Conservation (phyloP, 1,140 invertebrate species). For the Hyles euphorbiae region DNA sequence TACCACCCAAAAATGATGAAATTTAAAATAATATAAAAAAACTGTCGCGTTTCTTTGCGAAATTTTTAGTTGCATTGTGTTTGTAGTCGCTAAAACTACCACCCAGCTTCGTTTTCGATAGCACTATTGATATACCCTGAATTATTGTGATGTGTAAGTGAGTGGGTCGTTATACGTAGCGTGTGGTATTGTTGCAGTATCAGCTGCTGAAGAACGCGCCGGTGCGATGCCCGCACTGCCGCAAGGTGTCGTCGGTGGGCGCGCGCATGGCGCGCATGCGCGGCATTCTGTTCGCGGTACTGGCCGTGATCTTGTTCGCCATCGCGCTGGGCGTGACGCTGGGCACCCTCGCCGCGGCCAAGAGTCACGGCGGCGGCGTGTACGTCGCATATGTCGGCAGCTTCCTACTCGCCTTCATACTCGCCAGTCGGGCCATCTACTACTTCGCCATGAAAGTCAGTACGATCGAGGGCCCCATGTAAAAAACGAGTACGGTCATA, state of each 20-base stretch:
- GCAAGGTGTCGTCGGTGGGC: slow-evolving; percentile 95
- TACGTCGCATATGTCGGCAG: slow-evolving; percentile 90
- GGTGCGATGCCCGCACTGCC: slow-evolving; percentile 96
- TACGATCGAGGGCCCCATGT: slow-evolving; percentile 89
- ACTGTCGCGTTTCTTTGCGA: too few species aligned
- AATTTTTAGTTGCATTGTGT: too few species aligned
- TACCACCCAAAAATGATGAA: too few species aligned
- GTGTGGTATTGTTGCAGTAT: slow-evolving; percentile 80
- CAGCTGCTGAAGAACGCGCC: slow-evolving; percentile 95
- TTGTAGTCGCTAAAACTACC: too few species aligned
- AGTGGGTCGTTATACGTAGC: too few species aligned
- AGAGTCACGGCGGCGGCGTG: slow-evolving; percentile 84
- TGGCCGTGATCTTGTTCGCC: slow-evolving; percentile 83
- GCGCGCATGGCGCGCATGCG: slow-evolving; percentile 87
- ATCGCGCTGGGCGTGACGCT: slow-evolving; percentile 89
- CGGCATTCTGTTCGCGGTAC: slow-evolving; percentile 87
- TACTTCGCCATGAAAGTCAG: slow-evolving; percentile 94
- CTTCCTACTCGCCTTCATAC: slow-evolving; percentile 84
- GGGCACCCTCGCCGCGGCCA: slow-evolving; percentile 73
- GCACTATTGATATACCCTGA: too few species aligned
- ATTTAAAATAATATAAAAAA: too few species aligned
- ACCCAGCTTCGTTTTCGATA: too few species aligned
- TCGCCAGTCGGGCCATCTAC: slow-evolving; percentile 88
- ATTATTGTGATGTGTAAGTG: too few species aligned
- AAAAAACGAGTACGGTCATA: slow-evolving; percentile 14